These are phyloP conservation scores for Gymnoscopelus microlampas DNA, from an alignment of 2,797 vertebrate species.

Conservation along the genomic window DNA sequence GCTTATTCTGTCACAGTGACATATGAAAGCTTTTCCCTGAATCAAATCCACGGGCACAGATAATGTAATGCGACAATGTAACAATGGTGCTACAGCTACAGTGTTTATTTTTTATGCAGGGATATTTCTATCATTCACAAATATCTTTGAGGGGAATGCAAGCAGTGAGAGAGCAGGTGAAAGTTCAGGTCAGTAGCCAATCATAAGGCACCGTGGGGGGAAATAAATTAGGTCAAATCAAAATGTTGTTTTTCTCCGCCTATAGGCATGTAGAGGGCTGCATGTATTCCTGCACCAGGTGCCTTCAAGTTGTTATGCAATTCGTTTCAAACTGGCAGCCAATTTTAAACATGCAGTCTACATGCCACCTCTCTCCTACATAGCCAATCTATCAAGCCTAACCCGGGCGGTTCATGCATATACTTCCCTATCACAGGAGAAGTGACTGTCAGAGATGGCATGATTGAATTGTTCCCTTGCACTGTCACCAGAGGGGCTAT, in stretches of 20 bases:
- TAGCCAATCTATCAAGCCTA: slow-evolving; percentile 81
- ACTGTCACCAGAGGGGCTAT: slow-evolving; percentile 87
- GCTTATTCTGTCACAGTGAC: slow-evolving; percentile 46
- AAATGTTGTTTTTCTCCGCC: slow-evolving; percentile 41
- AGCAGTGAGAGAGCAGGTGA: slow-evolving; percentile 38
- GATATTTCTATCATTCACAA: slow-evolving; percentile 49
- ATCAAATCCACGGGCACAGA: slow-evolving; percentile 64
- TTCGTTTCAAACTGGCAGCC: slow-evolving; percentile 72
- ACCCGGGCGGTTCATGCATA: slow-evolving; percentile 67
- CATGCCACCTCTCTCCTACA: slow-evolving; percentile 69
- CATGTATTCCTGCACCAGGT: slow-evolving; percentile 65
- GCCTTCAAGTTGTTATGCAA: slow-evolving; percentile 53
- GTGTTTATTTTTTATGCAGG: slow-evolving; percentile 48
- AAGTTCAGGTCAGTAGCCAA: slow-evolving; percentile 49
- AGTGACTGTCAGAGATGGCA: slow-evolving; percentile 83
- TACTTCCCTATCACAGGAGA: slow-evolving; percentile 75
- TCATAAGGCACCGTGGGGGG: slow-evolving; percentile 1
- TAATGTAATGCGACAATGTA: slow-evolving; percentile 68
- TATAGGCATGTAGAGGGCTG: slow-evolving; percentile 42
- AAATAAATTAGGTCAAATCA: slow-evolving; percentile 70
- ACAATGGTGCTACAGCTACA: slow-evolving; percentile 51
- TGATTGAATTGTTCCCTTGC: slow-evolving; percentile 88
- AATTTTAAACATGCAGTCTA: slow-evolving; percentile 76
- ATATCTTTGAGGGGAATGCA: slow-evolving; percentile 19
- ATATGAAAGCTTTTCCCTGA: slow-evolving; percentile 62